Evolutionary conservation across 1,140 invertebrate genomes (phyloP), one percentile per base, ranked within the genome.

Genomic region (Frieseomelitta varia): DNA sequence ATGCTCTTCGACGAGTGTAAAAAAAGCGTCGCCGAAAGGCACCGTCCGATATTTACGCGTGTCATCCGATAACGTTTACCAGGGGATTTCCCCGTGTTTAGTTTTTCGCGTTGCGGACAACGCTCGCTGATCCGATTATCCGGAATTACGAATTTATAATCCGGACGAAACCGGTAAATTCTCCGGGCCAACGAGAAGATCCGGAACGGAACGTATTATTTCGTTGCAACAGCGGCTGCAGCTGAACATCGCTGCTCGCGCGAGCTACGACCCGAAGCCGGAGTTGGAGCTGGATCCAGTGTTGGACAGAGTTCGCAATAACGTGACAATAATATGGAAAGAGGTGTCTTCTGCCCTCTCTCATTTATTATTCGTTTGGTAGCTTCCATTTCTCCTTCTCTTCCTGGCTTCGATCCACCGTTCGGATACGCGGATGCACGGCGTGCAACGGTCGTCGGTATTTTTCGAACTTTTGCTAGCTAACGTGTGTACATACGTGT

Each of bases 61-160:
- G 82, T 80, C 69, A 84, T 67, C 53, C 82, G 82, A 84, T 84
- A 84, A 79, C 82, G 68, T 79, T 81, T 81, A 73, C 87, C 78
- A 88, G 78, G 72, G 68, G 84, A 84, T 88, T 88, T 73, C 53
- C 63, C 27, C 12, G 39, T 72, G 80, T 79, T 84, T 77, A 81
- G 77, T 67, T 67, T 69, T 84, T 39, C 19, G 53, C 30, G n/a
- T 55, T 55, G 53, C 72, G 74, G 27, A 51, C 58, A 72, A 58
- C 68, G 39, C 76, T 53, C 65, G 19, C 61, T 77, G 63, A 89
- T 86, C 75, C 87, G 84, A 77, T 89, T 88, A 89, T 73, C 65
- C 24, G 58, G 56, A 56, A 81, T 88, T 85, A 86, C 85, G 63
- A 61, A 86, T 86, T 88, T 86, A 86, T 87, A 89, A 89, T 86